phyloP scores from a whole-genome alignment of 1,140 invertebrate species.

The Drosophila seguyi region DNA sequence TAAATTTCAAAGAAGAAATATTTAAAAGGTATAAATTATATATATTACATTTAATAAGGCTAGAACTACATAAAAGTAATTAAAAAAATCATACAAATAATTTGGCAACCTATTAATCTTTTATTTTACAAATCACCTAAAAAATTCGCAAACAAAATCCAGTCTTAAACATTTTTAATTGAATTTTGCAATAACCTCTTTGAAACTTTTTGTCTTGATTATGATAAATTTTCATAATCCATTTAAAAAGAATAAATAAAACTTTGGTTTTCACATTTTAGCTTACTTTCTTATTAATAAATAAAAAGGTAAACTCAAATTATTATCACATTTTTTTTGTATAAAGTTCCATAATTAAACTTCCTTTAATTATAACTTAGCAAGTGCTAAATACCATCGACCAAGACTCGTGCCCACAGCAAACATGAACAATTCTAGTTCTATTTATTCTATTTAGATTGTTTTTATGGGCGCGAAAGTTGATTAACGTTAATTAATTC shows the following conservation, averaged over 20 bases:
- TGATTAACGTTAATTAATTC: slow-evolving; percentile 83
- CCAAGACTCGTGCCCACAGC: slow-evolving; percentile 28
- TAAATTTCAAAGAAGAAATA: background rate
- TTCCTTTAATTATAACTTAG: background rate
- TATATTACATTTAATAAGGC: too few relatives aligned
- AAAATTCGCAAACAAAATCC: too few relatives aligned
- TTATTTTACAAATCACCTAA: too few relatives aligned
- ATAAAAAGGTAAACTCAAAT: background rate
- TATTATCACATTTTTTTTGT: background rate
- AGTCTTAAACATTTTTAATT: too few relatives aligned
- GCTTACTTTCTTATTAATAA: background rate
- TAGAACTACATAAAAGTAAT: too few relatives aligned
- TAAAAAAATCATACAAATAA: too few relatives aligned
- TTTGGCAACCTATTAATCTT: too few relatives aligned
- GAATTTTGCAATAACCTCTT: too few relatives aligned
- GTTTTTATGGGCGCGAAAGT: slow-evolving; percentile 76
- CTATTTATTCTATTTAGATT: slow-evolving; percentile 38
- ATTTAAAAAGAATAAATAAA: background rate
- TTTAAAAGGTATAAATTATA: background rate
- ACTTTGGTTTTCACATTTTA: background rate
- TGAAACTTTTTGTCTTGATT: too few relatives aligned
- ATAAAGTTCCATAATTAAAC: background rate
- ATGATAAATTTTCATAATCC: background rate
- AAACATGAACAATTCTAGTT: slow-evolving; percentile 21
- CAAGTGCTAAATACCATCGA: background rate